Base-by-base conservation (phyloP, 2,797 vertebrate genomes). In the Sebastolobus alascanus region DNA sequence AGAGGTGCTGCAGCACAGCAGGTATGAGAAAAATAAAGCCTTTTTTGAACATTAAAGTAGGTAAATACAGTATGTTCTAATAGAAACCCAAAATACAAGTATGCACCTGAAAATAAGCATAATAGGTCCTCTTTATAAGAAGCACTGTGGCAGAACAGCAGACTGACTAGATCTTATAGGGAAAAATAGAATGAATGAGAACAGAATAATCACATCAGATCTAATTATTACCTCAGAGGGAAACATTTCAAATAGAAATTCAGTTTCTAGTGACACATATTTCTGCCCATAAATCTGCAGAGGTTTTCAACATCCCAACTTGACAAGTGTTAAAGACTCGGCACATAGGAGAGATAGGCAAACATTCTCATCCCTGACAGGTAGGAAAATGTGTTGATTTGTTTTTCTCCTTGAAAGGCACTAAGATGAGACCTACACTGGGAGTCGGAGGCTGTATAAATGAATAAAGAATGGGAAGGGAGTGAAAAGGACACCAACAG, bases 311-410 rank as follows among this genome's bases (percentile, higher is more conserved):
- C 46, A 76, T 70, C 73, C 54, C 59, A 73, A 37, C 67, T 54
- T 91, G 89, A 89, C 83, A 92, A 82, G 82, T 76, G 86, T 90
- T 91, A 90, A 94, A 92, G 86, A 87, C 80, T 70, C 50, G 7
- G 55, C 77, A 73, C 90, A 82, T 82, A 56, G 73, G 75, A 88
- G 77, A 89, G 68, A 75, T 8, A 61, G 54, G 54, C 68, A 77
- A 87, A 78, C 14, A 9, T 65, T 87, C 58, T 84, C 79, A 80
- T 87, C 63, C 14, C 31, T 91, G 90, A 93, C 90, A 91, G 86
- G 75, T 50, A 69, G 65, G 52, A 63, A 82, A 91, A 86, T 58
- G 67, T 83, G 85, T 89, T 87, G 86, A 89, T 90, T 84, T 90
- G 77, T 83, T 86, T 90, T 84, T 71, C 73, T 77, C 74, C 75